Base-by-base conservation (phyloP, 2,888 invertebrate species). In the Amiota communis region DNA sequence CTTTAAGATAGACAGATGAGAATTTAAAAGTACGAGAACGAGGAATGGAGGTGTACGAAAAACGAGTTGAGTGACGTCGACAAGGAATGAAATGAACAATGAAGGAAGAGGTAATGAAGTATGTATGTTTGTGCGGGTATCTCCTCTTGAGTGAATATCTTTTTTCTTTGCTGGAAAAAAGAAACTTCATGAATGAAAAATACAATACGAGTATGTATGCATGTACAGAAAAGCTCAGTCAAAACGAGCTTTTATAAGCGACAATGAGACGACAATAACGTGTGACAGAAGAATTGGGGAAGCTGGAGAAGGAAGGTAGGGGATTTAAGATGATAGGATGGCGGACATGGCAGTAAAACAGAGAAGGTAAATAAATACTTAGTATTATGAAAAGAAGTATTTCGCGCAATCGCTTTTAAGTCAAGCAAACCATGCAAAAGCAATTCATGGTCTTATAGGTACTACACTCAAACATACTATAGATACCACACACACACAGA, bases 181-280 rank as follows among this genome's bases (percentile, higher is more conserved):
- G 6, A 36, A 76, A 70, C 75, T 79, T 77, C 78, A 82, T 81
- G 78, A 80, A 83, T 81, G 81, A 81, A 78, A 59, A 53, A 57
- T 36, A 36, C 6, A 1, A 36, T 36, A 36, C 36, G 2, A 2
- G 36, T 36, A 36, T 36, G 8, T 36, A 36, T 36, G 8, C 6
- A 36, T 6, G n/a, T n/a, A n/a, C n/a, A n/a, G 6, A 36, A 36
- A 36, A 51, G 71, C 59, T 75, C 70, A 70, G 69, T 64, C 70
- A 72, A 36, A 63, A 75, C 46, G 57, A 69, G 75, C 23, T 71
- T 77, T 75, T 72, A 75, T 77, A 72, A 75, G 73, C 47, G 76
- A 76, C 59, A 15, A 17, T 67, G 74, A 20, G 49, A 46, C 61
- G 57, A 23, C 23, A 2, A 23, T 3, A 20, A 74, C 15, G 63